Conservation (phyloP, 2,113 vertebrate species). For the Saccopteryx bilineata region DNA sequence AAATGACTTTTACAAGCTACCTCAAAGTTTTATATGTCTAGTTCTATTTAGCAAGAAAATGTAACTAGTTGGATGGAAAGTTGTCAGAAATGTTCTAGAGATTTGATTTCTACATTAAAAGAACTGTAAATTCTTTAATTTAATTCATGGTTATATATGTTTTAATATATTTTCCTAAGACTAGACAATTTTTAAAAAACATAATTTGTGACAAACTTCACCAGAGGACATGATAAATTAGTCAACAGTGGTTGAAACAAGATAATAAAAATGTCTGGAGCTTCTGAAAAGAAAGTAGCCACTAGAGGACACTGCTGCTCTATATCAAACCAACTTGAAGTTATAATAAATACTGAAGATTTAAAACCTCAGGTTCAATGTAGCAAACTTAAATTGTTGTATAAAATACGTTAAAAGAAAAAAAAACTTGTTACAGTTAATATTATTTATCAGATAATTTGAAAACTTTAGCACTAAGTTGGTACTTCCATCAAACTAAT, state of each 20-base stretch:
- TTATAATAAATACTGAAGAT: neutral
- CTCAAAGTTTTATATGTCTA: neutral
- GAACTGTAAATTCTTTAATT: neutral
- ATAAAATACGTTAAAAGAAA: constrained; percentile 53
- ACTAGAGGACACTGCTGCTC: constrained; percentile 73
- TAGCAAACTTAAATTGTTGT: constrained; percentile 28
- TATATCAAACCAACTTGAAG: neutral
- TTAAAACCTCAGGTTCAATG: neutral
- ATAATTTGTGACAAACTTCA: constrained; percentile 26
- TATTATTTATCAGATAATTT: constrained; percentile 52
- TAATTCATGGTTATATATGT: neutral
- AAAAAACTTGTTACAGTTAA: constrained; percentile 22
- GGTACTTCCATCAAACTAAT: constrained; percentile 43
- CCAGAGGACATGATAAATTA: neutral
- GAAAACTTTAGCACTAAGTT: constrained; percentile 9
- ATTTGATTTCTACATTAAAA: constrained; percentile 34
- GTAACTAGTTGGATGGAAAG: neutral
- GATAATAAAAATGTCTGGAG: neutral
- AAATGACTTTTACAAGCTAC: neutral
- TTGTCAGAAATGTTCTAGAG: neutral
- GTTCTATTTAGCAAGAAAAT: neutral
- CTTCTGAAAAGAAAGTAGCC: neutral
- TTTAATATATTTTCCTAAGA: neutral
- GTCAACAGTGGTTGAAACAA: neutral
- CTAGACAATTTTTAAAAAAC: neutral